Base-by-base conservation (phyloP, 1,140 invertebrate genomes). In the Papilio polyxenes region DNA sequence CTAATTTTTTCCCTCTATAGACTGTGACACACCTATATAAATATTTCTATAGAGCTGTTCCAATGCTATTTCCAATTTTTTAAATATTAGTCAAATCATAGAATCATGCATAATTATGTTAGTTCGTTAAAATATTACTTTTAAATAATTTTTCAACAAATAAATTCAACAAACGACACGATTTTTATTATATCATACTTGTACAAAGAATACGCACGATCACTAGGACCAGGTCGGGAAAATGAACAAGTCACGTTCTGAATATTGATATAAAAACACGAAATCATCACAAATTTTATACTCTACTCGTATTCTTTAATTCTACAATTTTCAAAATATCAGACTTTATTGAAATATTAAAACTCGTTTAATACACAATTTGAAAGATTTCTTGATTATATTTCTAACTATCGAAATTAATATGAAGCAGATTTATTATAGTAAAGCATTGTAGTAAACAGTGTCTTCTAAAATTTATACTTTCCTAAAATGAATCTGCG, bases 171-270 rank as follows among this genome's bases (percentile, higher is more conserved):
- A 59, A 69, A 80, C 51, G 31, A 15, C 4, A n/a, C 7, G 15
- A 17, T 69, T 69, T 31, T n/a, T 49, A 69, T 48, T 8, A 23
- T 20, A 20, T 40, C 7, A 72, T 72, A 72, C 13, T 40, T 31
- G 11, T 31, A 72, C 62, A 31, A 31, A 65, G 31, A 15, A 6
- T 37, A 17, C 31, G 65, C 65, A 59, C 56, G 17, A 59, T 9
- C 8, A 37, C 48, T 65, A 23, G 7, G 56, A 65, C 79, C 44
- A 48, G n/a, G 59, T 59, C 23, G 17, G 31, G 65, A 37, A 40
- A 72, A 72, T 72, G 13, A 15, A 72, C 65, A 72, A 72, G 65
- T 72, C 65, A 72, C 65, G 65, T 72, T 72, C 31, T 11, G 6
- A 72, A 37, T 15, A 20, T 72, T 13, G 23, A 37, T 17, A 72